Evolutionary conservation across 2,113 vertebrate genomes (phyloP), one percentile per base, ranked within the genome.

Genomic region (Himantopus leucocephalus): DNA sequence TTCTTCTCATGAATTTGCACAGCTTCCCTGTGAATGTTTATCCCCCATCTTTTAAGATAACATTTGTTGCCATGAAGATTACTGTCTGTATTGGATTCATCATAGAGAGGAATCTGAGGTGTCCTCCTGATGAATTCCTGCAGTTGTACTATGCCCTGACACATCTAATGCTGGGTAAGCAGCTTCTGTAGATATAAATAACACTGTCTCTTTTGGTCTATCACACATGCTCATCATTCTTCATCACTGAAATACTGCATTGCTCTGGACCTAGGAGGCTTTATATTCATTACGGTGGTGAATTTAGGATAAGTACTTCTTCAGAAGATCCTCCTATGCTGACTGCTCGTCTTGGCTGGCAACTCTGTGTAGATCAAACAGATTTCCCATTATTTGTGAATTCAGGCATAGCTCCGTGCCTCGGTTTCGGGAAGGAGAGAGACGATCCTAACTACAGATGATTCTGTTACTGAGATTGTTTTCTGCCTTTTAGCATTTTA

Each of bases 121-220:
- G 92, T 91, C 35, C 45, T 91, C 72, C 92, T 84, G 41, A 43
- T 75, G 83, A 77, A 77, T 70, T 92, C 83, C 93, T 68, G 78
- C 85, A 43, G 62, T 20, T 88, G 88, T 71, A 19, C 87, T 37
- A 0, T 67, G 86, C 72, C 76, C 55, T 4, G n/a, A 70, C 55
- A n/a, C 55, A 66, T 60, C 92, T 66, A 52, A 76, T 45, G 50
- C 94, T 91, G 85, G 79, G 50, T 83, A 90, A 96, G 95, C 91
- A 94, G 91, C 92, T 92, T 95, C 85, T 77, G 91, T 13, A 35
- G 75, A 67, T 92, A 85, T 41, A 95, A 92, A 92, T 90, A 92
- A 79, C 78, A 0, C 29, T 18, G 82, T 74, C 84, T 76, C 66
- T 71, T 67, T 23, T 56, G 79, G 85, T 77, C 3, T 52, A 83